Conservation (phyloP, 1,140 invertebrate genomes). For the Aphis gossypii region DNA sequence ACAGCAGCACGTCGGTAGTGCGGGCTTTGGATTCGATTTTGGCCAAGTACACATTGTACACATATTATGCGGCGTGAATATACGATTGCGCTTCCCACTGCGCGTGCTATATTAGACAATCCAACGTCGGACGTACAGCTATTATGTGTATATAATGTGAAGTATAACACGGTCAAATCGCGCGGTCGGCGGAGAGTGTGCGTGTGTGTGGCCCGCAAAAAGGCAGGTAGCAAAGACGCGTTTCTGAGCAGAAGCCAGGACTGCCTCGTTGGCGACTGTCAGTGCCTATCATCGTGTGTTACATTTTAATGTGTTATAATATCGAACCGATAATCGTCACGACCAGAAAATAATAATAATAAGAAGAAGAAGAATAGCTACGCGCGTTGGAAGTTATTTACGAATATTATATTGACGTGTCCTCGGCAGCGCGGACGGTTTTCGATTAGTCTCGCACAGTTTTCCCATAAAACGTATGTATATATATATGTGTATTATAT, state of each 20-base stretch:
- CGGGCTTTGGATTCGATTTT: neutral
- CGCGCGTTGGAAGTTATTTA: neutral
- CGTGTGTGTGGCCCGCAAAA: neutral
- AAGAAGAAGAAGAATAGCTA: neutral
- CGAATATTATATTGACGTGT: neutral
- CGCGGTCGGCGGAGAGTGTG: no score
- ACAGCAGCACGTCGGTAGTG: neutral
- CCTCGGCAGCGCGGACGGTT: neutral
- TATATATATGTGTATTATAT: neutral
- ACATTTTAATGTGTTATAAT: neutral
- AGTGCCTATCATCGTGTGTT: neutral
- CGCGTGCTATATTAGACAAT: neutral
- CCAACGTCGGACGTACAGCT: neutral
- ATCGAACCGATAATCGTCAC: neutral
- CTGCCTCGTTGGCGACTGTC: neutral
- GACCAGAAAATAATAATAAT: neutral
- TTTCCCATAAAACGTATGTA: conserved; percentile 13
- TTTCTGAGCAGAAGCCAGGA: neutral
- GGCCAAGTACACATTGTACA: neutral
- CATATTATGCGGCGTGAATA: no score
- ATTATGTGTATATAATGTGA: neutral
- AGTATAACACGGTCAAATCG: neutral
- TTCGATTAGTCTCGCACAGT: conserved; percentile 8
- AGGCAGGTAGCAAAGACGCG: neutral
- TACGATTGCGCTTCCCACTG: neutral